Evolutionary conservation across 2,797 vertebrate species (phyloP).

Genomic region (Oreonectes daqikongensis): DNA sequence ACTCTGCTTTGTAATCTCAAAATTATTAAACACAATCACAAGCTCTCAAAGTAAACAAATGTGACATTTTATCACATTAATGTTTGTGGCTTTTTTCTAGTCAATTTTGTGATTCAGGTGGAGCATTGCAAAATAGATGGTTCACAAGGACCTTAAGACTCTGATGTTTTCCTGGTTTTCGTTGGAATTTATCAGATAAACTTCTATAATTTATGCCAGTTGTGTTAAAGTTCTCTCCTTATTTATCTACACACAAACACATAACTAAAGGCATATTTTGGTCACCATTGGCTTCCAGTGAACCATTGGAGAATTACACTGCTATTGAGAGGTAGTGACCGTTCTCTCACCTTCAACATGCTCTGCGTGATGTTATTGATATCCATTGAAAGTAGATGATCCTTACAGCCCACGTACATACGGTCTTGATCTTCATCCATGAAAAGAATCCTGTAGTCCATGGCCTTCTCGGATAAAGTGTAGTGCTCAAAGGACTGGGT

Average conservation of each 20-base stretch:
- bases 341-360: slow-evolving; percentile 83
- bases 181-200: slow-evolving; percentile 23
- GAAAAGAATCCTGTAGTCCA: slow-evolving; percentile 95
- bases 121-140: not conserved
- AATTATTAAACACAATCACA: too few relatives aligned
- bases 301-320: not conserved
- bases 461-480: slow-evolving; percentile 84
- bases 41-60: not conserved
- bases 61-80: not conserved
- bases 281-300: not conserved
- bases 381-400: slow-evolving; percentile 94
- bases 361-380: slow-evolving; percentile 96
- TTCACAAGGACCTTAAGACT: not conserved
- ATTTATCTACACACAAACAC: not conserved
- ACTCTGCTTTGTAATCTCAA: not conserved
- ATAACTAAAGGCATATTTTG: not conserved
- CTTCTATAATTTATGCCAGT: slow-evolving; percentile 14
- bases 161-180: slow-evolving; percentile 11
- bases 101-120: not conserved
- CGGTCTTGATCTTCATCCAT: slow-evolving; percentile 99
- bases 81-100: not conserved
- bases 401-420: slow-evolving; percentile 96
- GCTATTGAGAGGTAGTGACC: not conserved
- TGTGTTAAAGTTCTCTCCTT: not conserved
- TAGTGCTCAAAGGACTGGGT: slow-evolving; percentile 88